phyloP scores from a whole-genome alignment of 2,888 invertebrate genomes.

The Diachrysia chrysitis region DNA sequence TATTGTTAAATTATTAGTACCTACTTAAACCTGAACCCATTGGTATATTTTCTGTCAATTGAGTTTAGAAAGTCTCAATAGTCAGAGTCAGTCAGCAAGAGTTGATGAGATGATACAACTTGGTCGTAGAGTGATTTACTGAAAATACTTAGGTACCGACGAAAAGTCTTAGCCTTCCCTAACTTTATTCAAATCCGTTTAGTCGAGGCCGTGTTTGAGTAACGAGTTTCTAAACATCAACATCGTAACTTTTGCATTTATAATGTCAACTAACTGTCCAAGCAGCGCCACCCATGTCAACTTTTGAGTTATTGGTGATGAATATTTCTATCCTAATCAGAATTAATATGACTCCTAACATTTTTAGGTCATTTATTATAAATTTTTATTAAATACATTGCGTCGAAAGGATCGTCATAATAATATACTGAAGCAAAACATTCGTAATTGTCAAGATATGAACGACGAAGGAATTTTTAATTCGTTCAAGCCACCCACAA shows the following conservation, averaged over 20 bases:
- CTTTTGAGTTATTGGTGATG: background rate
- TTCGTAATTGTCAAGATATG: background rate
- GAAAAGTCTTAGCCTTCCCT: background rate
- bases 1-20: too few species aligned
- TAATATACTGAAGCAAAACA: background rate
- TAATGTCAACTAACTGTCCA: constrained; percentile 1
- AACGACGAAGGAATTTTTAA: background rate
- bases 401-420: background rate
- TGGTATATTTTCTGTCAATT: too few species aligned
- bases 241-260: constrained; percentile 7
- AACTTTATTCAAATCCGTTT: constrained; percentile 8
- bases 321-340: background rate
- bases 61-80: background rate
- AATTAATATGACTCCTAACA: background rate
- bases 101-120: constrained; percentile 3
- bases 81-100: constrained; percentile 1
- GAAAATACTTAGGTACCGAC: background rate
- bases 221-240: constrained; percentile 1
- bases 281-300: background rate
- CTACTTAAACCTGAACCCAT: background rate
- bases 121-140: background rate
- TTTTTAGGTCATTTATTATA: background rate
- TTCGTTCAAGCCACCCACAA: too few species aligned
- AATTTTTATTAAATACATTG: background rate
- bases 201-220: background rate